phyloP scores from a whole-genome alignment of 2,113 vertebrate species.

The Lichenostomus cassidix region DNA sequence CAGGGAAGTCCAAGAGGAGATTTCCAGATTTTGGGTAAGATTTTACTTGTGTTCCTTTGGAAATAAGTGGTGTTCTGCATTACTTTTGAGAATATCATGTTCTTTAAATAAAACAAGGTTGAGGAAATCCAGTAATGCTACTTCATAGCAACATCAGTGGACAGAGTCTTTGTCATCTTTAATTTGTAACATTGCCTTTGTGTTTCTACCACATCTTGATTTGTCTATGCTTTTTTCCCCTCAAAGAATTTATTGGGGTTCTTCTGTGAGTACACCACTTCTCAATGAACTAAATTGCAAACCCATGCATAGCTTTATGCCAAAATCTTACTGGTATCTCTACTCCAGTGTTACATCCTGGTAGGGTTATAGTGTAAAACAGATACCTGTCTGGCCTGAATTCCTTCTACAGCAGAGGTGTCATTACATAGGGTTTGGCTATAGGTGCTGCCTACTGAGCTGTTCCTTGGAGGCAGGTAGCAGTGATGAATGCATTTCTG shows the following conservation, averaged over 20 bases:
- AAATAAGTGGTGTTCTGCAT: not conserved
- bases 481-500: not conserved
- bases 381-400: not conserved
- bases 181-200: not conserved
- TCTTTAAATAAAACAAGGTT: not conserved
- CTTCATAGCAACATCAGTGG: not conserved
- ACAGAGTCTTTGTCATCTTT: not conserved
- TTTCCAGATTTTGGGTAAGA: conserved; percentile 92
- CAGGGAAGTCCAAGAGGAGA: conserved; percentile 85
- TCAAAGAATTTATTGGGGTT: not conserved
- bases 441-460: not conserved
- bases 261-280: not conserved
- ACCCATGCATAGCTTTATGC: not conserved
- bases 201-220: not conserved
- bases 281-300: not conserved
- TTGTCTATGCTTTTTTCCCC: not conserved
- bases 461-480: not conserved
- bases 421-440: not conserved
- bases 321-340: not conserved
- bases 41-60: not conserved
- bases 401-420: not conserved
- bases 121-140: not conserved
- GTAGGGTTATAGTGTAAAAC: not conserved
- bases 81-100: not conserved
- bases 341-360: not conserved